Evolutionary conservation across 2,888 invertebrate genomes (phyloP).

Genomic region (Eupithecia inturbata): DNA sequence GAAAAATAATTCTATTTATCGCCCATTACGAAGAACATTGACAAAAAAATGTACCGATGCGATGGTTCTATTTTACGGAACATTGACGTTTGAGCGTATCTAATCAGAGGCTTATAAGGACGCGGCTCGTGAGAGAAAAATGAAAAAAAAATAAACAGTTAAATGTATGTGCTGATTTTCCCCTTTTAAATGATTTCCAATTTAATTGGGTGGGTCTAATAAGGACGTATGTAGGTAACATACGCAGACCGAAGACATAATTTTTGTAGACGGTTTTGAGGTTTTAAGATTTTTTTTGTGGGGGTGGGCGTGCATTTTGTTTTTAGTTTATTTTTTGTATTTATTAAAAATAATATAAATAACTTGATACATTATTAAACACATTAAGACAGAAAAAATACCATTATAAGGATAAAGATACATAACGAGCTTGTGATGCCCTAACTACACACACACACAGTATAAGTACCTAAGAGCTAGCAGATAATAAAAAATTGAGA

Average conservation of each 20-base stretch:
- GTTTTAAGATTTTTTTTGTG: not conserved
- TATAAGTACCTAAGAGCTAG: no score
- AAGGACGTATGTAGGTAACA: not conserved
- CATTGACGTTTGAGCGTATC: slow-evolving; percentile 33
- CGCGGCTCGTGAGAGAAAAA: not conserved
- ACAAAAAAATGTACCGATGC: slow-evolving; percentile 31
- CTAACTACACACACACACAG: no score
- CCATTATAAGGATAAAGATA: no score
- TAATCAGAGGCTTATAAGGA: slow-evolving; percentile 18
- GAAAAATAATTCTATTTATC: slow-evolving; percentile 14
- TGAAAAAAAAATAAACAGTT: no score
- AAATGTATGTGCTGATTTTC: no score
- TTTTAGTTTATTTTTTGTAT: not conserved
- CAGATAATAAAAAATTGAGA: no score
- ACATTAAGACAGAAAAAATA: no score
- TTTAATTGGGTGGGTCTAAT: not conserved
- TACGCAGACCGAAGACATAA: not conserved
- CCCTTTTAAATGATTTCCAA: not conserved
- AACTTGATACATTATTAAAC: no score
- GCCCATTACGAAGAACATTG: slow-evolving; percentile 14
- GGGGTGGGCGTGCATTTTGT: not conserved
- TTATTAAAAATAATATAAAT: no score
- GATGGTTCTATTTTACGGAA: slow-evolving; percentile 35
- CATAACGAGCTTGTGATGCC: no score
- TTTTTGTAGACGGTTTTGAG: not conserved